A percentile compares a stretch with the other conserved stretches of the same genome.
phyloP scores from a whole-genome alignment of 1,140 invertebrate genomes.

The Drosophila hydei region DNA sequence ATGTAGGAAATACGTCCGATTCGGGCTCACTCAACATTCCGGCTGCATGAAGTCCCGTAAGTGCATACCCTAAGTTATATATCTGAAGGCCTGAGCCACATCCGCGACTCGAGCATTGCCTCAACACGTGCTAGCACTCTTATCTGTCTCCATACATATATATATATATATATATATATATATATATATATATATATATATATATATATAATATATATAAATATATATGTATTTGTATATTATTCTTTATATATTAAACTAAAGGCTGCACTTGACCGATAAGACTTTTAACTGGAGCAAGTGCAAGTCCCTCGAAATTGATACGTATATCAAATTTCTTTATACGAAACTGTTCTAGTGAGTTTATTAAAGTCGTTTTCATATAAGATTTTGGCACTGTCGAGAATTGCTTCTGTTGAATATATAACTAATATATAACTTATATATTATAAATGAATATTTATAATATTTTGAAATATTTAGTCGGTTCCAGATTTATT shows the following conservation, averaged over 20 bases:
- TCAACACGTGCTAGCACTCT: constrained; percentile 16
- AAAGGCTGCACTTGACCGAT: constrained; percentile 68
- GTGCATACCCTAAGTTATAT: constrained; percentile 12
- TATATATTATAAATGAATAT: too few relatives aligned
- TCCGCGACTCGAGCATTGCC: constrained; percentile 12
- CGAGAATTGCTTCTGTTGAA: too few relatives aligned
- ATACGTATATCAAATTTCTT: not conserved
- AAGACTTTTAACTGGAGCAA: constrained; percentile 52
- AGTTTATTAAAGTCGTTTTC: too few relatives aligned
- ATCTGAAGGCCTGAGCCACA: constrained; percentile 32
- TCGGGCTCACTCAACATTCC: constrained; percentile 13
- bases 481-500: too few relatives aligned
- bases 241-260: constrained; percentile 14
- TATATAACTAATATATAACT: too few relatives aligned
- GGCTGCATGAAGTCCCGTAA: constrained; percentile 5
- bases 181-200: not conserved
- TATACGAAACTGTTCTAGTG: too few relatives aligned
- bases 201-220: constrained; percentile 8
- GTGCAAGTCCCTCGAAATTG: constrained; percentile 38
- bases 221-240: not conserved
- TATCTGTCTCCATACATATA: constrained; percentile 10
- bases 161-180: constrained; percentile 8
- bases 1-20: constrained; percentile 27
- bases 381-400: too few relatives aligned
- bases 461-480: too few relatives aligned